Evolutionary conservation across 2,888 invertebrate species (phyloP), one percentile per base, ranked within the genome.

Genomic region (Melieria crassipennis): DNA sequence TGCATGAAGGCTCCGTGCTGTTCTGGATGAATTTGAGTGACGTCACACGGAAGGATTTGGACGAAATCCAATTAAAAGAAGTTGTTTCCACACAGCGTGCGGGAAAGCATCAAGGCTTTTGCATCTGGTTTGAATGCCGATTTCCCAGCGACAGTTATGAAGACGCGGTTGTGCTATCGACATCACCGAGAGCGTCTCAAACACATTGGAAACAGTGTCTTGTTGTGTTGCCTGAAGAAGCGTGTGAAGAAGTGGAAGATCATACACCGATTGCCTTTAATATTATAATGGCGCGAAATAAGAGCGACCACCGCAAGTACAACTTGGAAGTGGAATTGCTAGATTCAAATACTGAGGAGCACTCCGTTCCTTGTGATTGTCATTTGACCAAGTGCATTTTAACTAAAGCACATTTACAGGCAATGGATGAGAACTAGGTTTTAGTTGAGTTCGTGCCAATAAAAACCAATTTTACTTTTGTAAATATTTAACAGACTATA

Each of bases 151-250:
- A 78, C 16, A 90, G 90, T 2, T 79, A 84, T 50, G 84, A 81
- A 5, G 89, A 90, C 77, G 87, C 89, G 11, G 89, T 94, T 6
- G 87, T 88, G 4, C 92, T 97, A 79, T 92, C 93, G 65, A 97
- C 97, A 0, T 92, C 94, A 1, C 97, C 97, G 4, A 87, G 89
- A 55, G 87, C 89, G 0, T 88, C 90, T 0, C 88, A 91, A 42
- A 98, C 98, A 0, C 98, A 98, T 88, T 98, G 98, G 98, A 96
- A 97, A 83, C 98, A 98, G 86, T 96, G 96, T 0, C 90, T 96
- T 0, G 91, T 97, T 75, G 90, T 95, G 3, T 86, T 97, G 60
- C 95, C 96, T 0, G 85, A 90, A 30, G 88, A 90, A 69, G 71
- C 89, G 91, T 64, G 91, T 86, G 81, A 85, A 85, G 79, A 76